Conservation (phyloP, 2,797 vertebrate genomes). For the Decapterus maruadsi region DNA sequence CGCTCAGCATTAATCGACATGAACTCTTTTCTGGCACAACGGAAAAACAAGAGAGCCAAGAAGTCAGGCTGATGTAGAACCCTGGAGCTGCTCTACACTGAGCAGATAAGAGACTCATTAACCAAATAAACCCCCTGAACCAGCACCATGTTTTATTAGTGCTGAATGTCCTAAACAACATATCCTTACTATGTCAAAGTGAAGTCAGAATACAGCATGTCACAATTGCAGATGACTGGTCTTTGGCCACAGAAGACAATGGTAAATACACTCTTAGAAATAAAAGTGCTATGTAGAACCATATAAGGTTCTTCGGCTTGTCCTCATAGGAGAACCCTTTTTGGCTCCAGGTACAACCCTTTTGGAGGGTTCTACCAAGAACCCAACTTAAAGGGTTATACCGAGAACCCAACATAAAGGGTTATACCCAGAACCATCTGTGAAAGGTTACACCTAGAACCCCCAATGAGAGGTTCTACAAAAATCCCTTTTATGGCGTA, state of each 20-base stretch:
- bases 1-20: conserved; percentile 16
- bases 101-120: neutral
- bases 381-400: no score
- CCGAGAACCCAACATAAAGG: no score
- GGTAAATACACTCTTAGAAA: no score
- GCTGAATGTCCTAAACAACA: conserved; percentile 15
- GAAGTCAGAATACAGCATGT: conserved; percentile 9
- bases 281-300: no score
- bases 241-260: conserved; percentile 10
- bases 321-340: no score
- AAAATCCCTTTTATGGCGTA: no score
- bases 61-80: conserved; percentile 36
- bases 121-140: neutral
- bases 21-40: conserved; percentile 20
- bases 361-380: no score
- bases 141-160: conserved; percentile 12
- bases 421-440: no score
- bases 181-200: neutral
- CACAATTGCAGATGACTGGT: conserved; percentile 19
- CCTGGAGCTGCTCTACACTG: conserved; percentile 12
- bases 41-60: conserved; percentile 15
- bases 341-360: no score
- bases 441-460: no score
- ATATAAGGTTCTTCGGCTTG: no score
- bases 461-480: no score